phyloP scores from a whole-genome alignment of 2,113 vertebrate genomes.

The Tor tambroides region DNA sequence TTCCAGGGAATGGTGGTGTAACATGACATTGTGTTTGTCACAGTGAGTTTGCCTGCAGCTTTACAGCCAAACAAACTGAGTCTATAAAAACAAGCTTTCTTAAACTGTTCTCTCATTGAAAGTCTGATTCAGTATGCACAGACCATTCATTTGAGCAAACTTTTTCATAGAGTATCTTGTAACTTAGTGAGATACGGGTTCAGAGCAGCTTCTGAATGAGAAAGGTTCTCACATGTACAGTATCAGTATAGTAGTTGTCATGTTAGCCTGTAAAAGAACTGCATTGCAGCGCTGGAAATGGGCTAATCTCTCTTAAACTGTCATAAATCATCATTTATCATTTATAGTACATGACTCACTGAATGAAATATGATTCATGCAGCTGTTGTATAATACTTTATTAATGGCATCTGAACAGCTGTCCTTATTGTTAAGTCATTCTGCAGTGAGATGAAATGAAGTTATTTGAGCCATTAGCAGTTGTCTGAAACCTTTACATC shows the following conservation, averaged over 20 bases:
- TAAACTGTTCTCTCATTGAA: not conserved
- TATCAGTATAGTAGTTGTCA: not conserved
- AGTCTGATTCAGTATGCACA: not conserved
- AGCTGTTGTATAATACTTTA: conserved; percentile 23
- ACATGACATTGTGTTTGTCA: not conserved
- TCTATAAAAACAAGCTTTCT: not conserved
- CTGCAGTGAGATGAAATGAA: not conserved
- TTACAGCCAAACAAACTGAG: not conserved
- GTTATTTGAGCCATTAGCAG: not conserved
- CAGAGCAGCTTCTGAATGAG: not conserved
- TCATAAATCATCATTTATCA: not conserved
- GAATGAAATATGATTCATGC: conserved; percentile 19
- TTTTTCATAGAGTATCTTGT: not conserved
- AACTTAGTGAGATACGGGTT: not conserved
- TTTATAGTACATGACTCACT: conserved; percentile 1
- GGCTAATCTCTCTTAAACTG: not conserved
- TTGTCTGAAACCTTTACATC: not conserved
- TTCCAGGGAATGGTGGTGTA: not conserved
- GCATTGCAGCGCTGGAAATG: not conserved
- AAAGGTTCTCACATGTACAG: not conserved
- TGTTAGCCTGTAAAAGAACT: not conserved
- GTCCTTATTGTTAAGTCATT: not conserved
- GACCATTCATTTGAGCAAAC: not conserved
- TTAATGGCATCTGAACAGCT: conserved; percentile 13
- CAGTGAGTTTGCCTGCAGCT: not conserved